Base-by-base conservation (phyloP, 2,888 invertebrate genomes). In the Pycnomerus fuliginosus region DNA sequence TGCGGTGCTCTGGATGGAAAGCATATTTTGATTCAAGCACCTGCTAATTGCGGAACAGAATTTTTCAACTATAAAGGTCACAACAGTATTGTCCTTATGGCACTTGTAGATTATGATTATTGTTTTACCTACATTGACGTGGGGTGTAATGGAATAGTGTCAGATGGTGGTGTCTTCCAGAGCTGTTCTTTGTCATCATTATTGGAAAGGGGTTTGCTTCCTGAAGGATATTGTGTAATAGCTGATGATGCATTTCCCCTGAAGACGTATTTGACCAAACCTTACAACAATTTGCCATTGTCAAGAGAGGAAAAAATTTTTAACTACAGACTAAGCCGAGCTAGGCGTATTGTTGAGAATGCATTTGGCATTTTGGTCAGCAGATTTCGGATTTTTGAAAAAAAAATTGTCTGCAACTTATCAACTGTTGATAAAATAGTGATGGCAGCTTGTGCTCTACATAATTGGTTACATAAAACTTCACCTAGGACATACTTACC, bases 401-500 rank as follows among this genome's bases (percentile, higher is more conserved):
- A 20, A 8, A 20, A 20, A 20, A 20, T 20, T 7, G 5, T 8
- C 8, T 20, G 20, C 20, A 20, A 8, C 8, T 20, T 20, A 8
- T 20, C 20, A 5, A 20, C 20, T 20, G 8, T 8, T 20, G 20
- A 20, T 8, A 20, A 20, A 20, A 20, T 20, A 5, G 20, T 20
- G 20, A 20, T 7, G 8, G 20, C 20, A 7, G 5, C 5, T 20
- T 20, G 20, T 20, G 20, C 20, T 8, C 5, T 20, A 5, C 20
- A 20, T 8, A 20, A 20, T 8, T 20, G 20, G 20, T 8, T 20
- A 8, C 20, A 8, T 20, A 20, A 20, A 20, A 20, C 8, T 20
- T 5, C 5, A 7, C 3, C 25, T 11, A 33, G 3, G 8, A 7
- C 14, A 5, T 47, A 48, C 37, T 33, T 48, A 17, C 23, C 48